Evolutionary conservation across 2,797 vertebrate species (phyloP).

Genomic region (Lates japonicus): DNA sequence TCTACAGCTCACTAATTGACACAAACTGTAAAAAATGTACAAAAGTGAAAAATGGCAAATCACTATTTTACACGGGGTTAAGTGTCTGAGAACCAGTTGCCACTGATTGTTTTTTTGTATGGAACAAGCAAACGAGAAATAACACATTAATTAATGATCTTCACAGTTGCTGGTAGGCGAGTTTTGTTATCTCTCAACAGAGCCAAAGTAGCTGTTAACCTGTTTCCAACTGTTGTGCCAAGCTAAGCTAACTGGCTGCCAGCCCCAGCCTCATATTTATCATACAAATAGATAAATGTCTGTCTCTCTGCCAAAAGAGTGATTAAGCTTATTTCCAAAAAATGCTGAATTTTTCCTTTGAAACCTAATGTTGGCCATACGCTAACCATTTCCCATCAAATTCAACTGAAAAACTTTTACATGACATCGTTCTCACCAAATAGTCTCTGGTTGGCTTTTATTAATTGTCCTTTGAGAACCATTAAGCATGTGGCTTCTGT

Average conservation of each 20-base stretch:
- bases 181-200: constrained; percentile 1
- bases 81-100: too few species aligned
- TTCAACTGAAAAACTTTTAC: background rate
- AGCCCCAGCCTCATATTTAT: background rate
- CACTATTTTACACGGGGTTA: too few species aligned
- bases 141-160: background rate
- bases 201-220: background rate
- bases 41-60: background rate
- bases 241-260: background rate
- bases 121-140: too few species aligned
- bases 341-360: background rate
- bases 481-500: background rate
- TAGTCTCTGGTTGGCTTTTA: constrained; percentile 2
- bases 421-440: constrained; percentile 28
- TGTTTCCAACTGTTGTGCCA: constrained; percentile 13
- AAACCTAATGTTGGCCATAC: background rate
- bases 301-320: background rate
- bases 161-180: background rate
- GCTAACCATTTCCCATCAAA: constrained; percentile 5
- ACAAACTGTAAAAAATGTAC: background rate
- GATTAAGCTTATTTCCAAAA: background rate
- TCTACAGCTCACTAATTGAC: background rate
- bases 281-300: background rate
- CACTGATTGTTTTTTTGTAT: too few species aligned
- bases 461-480: constrained; percentile 14